A percentile compares a stretch with the other conserved stretches of the same genome.
Evolutionary conservation across 92 coral and sea anemone genomes (phyloP).

Genomic region (Isaurus tuberculatus): DNA sequence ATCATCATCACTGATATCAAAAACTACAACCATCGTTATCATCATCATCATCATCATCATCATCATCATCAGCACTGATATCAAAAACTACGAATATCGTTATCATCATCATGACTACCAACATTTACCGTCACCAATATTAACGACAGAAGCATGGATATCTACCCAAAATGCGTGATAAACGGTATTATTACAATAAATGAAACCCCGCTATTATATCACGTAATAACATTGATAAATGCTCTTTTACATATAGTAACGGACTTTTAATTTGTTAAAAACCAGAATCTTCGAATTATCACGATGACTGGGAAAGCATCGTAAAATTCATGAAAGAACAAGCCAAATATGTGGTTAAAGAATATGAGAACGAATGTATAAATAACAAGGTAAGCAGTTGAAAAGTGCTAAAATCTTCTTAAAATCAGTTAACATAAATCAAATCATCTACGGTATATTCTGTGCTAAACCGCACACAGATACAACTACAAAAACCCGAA

Average conservation of each 20-base stretch:
- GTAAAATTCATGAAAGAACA: constrained; percentile 26
- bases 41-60: background rate
- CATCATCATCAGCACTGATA: background rate
- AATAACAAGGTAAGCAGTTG: constrained; percentile 1
- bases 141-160: background rate
- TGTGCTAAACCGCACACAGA: too few species aligned
- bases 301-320: constrained; percentile 38
- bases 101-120: background rate
- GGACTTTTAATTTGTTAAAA: background rate
- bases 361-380: constrained; percentile 16
- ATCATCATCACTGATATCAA: too few species aligned
- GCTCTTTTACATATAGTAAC: too few species aligned
- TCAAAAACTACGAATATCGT: too few species aligned
- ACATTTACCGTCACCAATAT: background rate
- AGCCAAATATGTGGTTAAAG: background rate
- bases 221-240: background rate
- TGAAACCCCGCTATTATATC: background rate
- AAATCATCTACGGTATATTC: too few species aligned
- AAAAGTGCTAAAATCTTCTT: background rate
- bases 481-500: too few species aligned
- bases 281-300: constrained; percentile 36
- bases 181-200: too few species aligned
- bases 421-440: too few species aligned
- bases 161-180: too few species aligned
- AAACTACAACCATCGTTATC: background rate